These are phyloP conservation scores for Drosophila jambulina DNA, from an alignment of 1,140 invertebrate species.

Conservation along the genomic window DNA sequence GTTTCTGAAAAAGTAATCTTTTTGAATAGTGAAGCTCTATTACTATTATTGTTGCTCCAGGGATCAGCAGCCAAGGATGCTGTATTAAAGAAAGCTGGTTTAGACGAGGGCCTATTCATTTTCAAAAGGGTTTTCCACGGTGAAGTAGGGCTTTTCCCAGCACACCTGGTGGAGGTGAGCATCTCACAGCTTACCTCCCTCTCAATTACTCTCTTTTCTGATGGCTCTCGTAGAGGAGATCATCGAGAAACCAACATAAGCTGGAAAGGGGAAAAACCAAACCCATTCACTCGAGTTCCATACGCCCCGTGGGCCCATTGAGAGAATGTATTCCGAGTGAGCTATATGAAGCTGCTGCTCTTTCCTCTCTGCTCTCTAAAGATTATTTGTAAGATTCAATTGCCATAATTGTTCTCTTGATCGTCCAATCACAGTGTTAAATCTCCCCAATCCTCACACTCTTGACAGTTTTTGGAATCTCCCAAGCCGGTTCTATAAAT, in stretches of 20 bases:
- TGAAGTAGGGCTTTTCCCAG: neutral
- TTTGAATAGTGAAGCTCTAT: neutral
- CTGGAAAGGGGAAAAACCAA: slow-evolving; percentile 2
- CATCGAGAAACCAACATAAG: neutral
- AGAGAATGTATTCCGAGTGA: neutral
- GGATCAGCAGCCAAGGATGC: neutral
- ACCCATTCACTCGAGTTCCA: neutral
- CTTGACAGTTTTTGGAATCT: neutral
- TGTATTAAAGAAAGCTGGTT: neutral
- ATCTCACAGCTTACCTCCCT: too few species aligned
- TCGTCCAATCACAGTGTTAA: neutral
- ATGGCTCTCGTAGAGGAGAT: neutral
- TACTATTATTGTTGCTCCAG: neutral
- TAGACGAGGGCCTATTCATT: neutral
- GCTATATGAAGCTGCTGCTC: neutral
- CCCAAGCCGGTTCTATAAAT: slow-evolving; percentile 65
- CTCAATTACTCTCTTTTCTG: too few species aligned
- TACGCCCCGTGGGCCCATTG: neutral
- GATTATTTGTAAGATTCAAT: too few species aligned
- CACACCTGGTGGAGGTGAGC: neutral
- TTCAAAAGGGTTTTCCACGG: neutral
- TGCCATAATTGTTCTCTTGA: neutral
- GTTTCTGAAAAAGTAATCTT: neutral
- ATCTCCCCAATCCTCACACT: neutral
- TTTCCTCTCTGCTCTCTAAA: neutral